A percentile compares a stretch with the other conserved stretches of the same genome.
These are phyloP conservation scores for Phoxinus dragarum DNA, from an alignment of 2,797 vertebrate genomes.

Conservation along the genomic window DNA sequence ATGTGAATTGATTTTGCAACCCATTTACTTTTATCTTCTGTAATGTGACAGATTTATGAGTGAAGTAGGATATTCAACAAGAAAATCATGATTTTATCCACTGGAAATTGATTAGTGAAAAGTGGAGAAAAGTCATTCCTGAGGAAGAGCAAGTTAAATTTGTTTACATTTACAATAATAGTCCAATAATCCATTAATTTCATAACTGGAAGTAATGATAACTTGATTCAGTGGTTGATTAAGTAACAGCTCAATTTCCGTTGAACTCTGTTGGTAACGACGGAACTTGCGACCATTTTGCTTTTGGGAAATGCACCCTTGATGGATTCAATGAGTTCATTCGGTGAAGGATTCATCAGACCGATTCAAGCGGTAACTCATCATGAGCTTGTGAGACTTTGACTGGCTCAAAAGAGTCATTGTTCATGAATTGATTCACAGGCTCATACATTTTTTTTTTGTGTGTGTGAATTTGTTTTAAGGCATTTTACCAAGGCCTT, in stretches of 20 bases:
- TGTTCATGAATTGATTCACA: background rate
- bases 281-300: background rate
- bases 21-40: background rate
- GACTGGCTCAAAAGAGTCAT: background rate
- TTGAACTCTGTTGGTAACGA: background rate
- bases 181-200: background rate
- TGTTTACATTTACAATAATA: background rate
- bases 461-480: too few relatives aligned
- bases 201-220: background rate
- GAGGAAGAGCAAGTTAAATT: background rate
- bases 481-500: background rate
- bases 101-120: background rate
- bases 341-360: background rate
- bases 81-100: background rate
- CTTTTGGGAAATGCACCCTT: background rate
- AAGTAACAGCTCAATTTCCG: background rate
- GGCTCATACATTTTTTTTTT: background rate
- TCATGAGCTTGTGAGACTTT: background rate
- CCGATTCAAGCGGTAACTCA: background rate
- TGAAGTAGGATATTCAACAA: background rate
- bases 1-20: slow-evolving; percentile 1
- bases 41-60: background rate
- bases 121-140: background rate
- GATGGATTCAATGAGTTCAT: background rate
- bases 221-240: slow-evolving; percentile 5